Percentiles rank a stretch among this genome's conserved stretches.
phyloP scores from a whole-genome alignment of 2,888 invertebrate species.

The Dorcus hopei region DNA sequence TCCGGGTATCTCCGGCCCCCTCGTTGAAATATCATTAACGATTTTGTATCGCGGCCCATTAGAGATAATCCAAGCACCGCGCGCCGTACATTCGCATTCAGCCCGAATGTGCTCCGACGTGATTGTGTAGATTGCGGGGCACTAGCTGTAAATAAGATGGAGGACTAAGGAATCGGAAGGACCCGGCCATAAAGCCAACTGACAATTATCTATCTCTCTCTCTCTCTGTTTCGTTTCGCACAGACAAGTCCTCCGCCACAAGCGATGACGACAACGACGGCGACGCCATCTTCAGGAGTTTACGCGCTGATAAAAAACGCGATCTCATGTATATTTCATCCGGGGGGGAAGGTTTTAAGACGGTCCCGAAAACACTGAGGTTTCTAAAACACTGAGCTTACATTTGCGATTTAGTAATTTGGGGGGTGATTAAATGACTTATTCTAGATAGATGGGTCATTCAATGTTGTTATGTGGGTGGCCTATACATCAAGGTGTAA shows the following conservation, averaged over 20 bases:
- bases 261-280: too few species aligned
- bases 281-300: too few species aligned
- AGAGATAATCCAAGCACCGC: slow-evolving; percentile 36
- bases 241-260: neutral
- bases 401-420: too few species aligned
- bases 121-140: slow-evolving; percentile 30
- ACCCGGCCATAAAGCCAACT: slow-evolving; percentile 34
- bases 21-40: slow-evolving; percentile 35
- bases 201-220: slow-evolving; percentile 35
- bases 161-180: slow-evolving; percentile 30
- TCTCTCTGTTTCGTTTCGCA: slow-evolving; percentile 22
- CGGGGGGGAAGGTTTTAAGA: slow-evolving; percentile 4
- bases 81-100: slow-evolving; percentile 28
- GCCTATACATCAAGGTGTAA: too few species aligned
- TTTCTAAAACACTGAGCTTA: too few species aligned
- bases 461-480: too few species aligned
- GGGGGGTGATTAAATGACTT: too few species aligned
- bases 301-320: neutral
- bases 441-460: too few species aligned
- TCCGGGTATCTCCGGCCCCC: slow-evolving; percentile 8
- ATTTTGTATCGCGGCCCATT: slow-evolving; percentile 34
- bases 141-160: slow-evolving; percentile 27
- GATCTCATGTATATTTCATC: slow-evolving; percentile 16
- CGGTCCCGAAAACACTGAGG: slow-evolving; percentile 5
- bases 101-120: slow-evolving; percentile 30